These are phyloP conservation scores for Protosalanx chinensis DNA, from an alignment of 2,797 vertebrate genomes.

Conservation along the genomic window DNA sequence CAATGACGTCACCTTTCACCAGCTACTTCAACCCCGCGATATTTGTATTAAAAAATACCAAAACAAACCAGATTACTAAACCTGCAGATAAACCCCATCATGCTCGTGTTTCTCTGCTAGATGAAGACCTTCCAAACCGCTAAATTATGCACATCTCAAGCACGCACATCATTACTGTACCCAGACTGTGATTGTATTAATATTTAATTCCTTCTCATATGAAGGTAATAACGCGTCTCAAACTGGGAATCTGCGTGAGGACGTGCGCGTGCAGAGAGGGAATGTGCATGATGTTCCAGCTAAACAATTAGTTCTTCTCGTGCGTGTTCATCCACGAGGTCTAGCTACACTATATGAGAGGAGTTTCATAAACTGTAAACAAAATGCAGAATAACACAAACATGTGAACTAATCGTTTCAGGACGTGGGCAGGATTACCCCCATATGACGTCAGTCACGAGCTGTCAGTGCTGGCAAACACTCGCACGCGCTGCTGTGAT, in stretches of 20 bases:
- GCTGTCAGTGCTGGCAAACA: not conserved
- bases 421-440: not conserved
- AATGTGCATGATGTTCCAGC: not conserved
- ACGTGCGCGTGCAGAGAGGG: constrained; percentile 2
- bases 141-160: not conserved
- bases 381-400: not conserved
- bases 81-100: no score
- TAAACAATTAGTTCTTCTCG: not conserved
- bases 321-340: not conserved
- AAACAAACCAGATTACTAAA: no score
- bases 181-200: constrained; percentile 33
- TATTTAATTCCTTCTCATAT: constrained; percentile 17
- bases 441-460: not conserved
- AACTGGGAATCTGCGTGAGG: not conserved
- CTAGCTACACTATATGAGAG: not conserved
- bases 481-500: not conserved
- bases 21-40: not conserved
- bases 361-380: not conserved
- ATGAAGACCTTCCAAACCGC: not conserved
- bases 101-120: no score
- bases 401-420: not conserved
- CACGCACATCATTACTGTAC: constrained; percentile 10
- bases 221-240: not conserved
- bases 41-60: no score
- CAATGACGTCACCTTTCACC: constrained; percentile 4